Base-by-base conservation (phyloP, 2,797 vertebrate species). In the Poeciliopsis gracilis region DNA sequence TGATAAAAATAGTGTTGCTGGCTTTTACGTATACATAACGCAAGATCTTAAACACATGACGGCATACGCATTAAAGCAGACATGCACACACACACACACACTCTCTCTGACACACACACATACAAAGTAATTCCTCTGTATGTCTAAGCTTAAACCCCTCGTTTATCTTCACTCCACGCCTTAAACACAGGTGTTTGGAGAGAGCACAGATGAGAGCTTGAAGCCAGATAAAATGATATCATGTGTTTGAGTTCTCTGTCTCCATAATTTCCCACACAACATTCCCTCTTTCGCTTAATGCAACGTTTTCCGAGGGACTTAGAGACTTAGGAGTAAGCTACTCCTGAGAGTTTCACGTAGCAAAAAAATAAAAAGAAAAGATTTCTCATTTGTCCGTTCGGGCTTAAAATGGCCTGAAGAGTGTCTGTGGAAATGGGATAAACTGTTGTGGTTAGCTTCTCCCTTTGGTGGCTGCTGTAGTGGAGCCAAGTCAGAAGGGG, bases 321-420 rank as follows among this genome's bases (percentile, higher is more conserved):
- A 77, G 45, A 86, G 85, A 88, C 86, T 90, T 87, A 86, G 79
- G 75, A 86, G 70, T 74, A 55, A 70, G 81, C 71, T 23, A 73
- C 73, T 77, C 66, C 51, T 45, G 70, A 61, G 79, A 95, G 90
- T 96, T 96, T 96, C 96, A 96, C 96, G 96, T 95, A 95, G 95
- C 95, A 95, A 95, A 94, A 93, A 94, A 94, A 92, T 95, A 95
- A 96, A 96, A 96, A 93, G 88, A 49, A 72, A 0, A 84, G 88
- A 78, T 85, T 86, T 90, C 87, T 74, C 95, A 90, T 92, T 93
- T 94, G 95, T 97, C 96, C 95, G 96, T 97, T 96, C 95, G 95
- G 92, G 94, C 95, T 95, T 51, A 93, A 96, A 96, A 96, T 94
- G 92, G 90, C 93, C 94, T 91, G 84, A 86, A 82, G 85, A 94